Evolutionary conservation across 2,797 vertebrate species (phyloP).

Genomic region (Ceryle rudis): DNA sequence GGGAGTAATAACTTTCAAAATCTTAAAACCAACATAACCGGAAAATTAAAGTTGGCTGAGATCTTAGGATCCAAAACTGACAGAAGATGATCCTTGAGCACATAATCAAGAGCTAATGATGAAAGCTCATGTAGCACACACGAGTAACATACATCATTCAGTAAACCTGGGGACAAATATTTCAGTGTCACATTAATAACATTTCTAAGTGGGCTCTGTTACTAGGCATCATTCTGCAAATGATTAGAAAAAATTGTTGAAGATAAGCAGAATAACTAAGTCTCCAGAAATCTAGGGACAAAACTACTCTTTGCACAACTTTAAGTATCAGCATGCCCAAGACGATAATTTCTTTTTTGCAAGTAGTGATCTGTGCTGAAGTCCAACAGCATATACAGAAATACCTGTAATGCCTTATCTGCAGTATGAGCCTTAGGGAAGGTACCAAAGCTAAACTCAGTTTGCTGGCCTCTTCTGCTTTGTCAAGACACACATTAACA

Average conservation of each 20-base stretch:
- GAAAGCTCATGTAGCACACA: not conserved
- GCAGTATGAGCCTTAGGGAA: not conserved
- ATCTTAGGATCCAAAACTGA: not conserved
- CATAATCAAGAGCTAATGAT: not conserved
- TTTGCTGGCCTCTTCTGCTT: not conserved
- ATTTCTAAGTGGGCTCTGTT: not conserved
- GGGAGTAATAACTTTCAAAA: not conserved
- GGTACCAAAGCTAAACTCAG: not conserved
- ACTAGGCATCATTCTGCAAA: not conserved
- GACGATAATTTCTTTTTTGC: not conserved
- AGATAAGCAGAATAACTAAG: not conserved
- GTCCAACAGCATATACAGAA: not conserved
- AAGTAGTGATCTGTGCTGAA: not conserved
- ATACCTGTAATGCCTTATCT: not conserved
- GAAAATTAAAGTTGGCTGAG: not conserved
- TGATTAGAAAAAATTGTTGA: not conserved
- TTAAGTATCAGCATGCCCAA: not conserved
- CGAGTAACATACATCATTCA: not conserved
- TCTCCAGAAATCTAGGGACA: not conserved
- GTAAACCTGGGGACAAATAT: not conserved
- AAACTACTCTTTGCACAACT: not conserved
- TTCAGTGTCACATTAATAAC: not conserved
- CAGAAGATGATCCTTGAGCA: not conserved
- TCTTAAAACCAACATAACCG: not conserved
- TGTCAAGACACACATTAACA: not conserved